Evolutionary conservation across 1,140 invertebrate genomes (phyloP).

Genomic region (Ladona fulva): DNA sequence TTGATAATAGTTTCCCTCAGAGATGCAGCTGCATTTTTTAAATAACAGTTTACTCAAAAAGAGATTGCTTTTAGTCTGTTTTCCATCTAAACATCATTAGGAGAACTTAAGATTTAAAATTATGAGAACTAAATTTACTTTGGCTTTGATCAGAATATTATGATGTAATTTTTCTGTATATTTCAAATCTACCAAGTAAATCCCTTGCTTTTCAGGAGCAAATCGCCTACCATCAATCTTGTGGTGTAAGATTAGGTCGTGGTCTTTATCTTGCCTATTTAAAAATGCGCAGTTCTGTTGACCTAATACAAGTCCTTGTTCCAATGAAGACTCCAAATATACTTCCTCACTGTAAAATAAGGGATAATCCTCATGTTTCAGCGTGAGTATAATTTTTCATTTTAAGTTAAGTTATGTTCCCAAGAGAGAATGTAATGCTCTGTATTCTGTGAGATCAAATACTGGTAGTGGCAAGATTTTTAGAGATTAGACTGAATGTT

Average conservation of each 20-base stretch:
- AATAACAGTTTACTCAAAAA: too few species aligned
- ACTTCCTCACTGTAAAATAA: conserved; percentile 81
- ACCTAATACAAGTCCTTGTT: conserved; percentile 87
- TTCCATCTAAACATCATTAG: too few species aligned
- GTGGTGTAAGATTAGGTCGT: conserved; percentile 63
- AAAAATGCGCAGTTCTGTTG: conserved; percentile 90
- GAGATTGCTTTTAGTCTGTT: too few species aligned
- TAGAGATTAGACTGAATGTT: too few species aligned
- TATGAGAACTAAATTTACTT: background rate
- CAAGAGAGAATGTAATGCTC: too few species aligned
- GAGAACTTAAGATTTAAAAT: too few species aligned
- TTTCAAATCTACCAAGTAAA: conserved; percentile 13
- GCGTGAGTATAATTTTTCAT: conserved; percentile 50
- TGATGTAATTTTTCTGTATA: background rate
- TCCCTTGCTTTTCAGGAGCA: conserved; percentile 53
- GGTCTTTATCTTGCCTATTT: conserved; percentile 92
- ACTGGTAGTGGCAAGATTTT: too few species aligned
- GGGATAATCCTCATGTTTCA: conserved; percentile 91
- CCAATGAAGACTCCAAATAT: conserved; percentile 85
- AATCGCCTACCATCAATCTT: conserved; percentile 84
- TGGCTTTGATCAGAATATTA: background rate
- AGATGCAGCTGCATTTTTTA: too few species aligned
- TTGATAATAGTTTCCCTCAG: too few species aligned
- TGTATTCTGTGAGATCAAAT: too few species aligned
- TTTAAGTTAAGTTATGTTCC: conserved; percentile 13